These are phyloP conservation scores for Thalassaphorura encarpata DNA, from an alignment of 1,140 invertebrate genomes.

Conservation along the genomic window DNA sequence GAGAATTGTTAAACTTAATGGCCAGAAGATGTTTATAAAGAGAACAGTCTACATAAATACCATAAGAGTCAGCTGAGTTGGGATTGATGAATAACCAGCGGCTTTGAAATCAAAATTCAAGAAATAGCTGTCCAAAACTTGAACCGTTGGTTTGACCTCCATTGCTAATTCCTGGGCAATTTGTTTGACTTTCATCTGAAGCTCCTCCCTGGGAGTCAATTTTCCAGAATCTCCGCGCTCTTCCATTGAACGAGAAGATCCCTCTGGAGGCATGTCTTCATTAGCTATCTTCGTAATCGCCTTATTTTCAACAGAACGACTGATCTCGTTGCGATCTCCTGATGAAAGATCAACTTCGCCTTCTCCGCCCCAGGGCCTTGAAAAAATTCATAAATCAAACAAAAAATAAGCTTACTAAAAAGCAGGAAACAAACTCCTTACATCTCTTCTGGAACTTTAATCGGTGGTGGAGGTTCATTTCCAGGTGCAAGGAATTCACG, in stretches of 20 bases:
- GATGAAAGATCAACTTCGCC: too few species aligned
- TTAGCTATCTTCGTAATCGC: neutral
- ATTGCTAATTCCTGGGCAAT: slow-evolving; percentile 26
- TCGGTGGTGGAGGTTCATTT: slow-evolving; percentile 20
- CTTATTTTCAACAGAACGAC: neutral
- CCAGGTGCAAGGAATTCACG: slow-evolving; percentile 30
- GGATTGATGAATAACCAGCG: too few species aligned
- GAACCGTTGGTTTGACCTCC: slow-evolving; percentile 12
- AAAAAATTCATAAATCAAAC: neutral
- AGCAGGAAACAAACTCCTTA: neutral
- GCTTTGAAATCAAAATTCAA: too few species aligned
- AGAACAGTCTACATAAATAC: too few species aligned
- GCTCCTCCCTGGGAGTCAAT: slow-evolving; percentile 25
- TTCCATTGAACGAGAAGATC: too few species aligned
- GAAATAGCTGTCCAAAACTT: slow-evolving; percentile 21
- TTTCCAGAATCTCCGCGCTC: too few species aligned
- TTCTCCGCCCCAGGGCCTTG: too few species aligned
- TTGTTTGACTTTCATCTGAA: slow-evolving; percentile 26
- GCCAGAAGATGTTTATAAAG: too few species aligned
- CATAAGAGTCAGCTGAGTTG: too few species aligned
- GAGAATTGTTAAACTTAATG: too few species aligned
- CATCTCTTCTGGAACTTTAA: slow-evolving; percentile 4
- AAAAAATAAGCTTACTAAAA: neutral
- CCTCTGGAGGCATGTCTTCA: slow-evolving; percentile 23
- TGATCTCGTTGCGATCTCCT: neutral